Conservation (phyloP, 1,140 invertebrate species). For the Metopolophium dirhodum region DNA sequence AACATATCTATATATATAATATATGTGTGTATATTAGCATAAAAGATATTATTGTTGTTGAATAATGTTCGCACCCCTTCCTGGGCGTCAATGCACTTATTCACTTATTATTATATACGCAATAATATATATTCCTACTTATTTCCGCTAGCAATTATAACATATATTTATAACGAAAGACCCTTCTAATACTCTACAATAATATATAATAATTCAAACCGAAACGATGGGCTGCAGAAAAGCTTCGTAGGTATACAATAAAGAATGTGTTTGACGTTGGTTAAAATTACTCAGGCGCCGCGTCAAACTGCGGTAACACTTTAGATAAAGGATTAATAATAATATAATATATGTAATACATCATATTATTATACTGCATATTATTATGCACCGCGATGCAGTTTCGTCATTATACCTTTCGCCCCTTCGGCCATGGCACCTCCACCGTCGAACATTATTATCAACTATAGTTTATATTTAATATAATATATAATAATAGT, state of each 20-base stretch:
- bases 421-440: background rate
- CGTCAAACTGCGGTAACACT: background rate
- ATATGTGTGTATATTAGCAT: constrained; percentile 12
- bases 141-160: background rate
- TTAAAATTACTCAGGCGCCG: background rate
- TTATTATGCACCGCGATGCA: background rate
- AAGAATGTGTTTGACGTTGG: background rate
- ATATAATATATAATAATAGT: background rate
- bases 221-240: background rate
- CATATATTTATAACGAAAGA: background rate
- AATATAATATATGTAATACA: background rate
- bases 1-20: background rate
- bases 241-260: background rate
- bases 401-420: constrained; percentile 21
- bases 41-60: constrained; percentile 49
- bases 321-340: background rate
- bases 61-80: constrained; percentile 31
- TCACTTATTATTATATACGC: background rate
- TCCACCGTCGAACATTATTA: background rate
- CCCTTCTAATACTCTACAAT: background rate
- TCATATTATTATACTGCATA: background rate
- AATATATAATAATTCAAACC: background rate
- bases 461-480: background rate
- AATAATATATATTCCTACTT: background rate
- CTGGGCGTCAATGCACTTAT: background rate